A percentile compares a stretch with the other conserved stretches of the same genome.
Conservation (phyloP, 2,797 vertebrate genomes). For the Argyrosomus regius region DNA sequence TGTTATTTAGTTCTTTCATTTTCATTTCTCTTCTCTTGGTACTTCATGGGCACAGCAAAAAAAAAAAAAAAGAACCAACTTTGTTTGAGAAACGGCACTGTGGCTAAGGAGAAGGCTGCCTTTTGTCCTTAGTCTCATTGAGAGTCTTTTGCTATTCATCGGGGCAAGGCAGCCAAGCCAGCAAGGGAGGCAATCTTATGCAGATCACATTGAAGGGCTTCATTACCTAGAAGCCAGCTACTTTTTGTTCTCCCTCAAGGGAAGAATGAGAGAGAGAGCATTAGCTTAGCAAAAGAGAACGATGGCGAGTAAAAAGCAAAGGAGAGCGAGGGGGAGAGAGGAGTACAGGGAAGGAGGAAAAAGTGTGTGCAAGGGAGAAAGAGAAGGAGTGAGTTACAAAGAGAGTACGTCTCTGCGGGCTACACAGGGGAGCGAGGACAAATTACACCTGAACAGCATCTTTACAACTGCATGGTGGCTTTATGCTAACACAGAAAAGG, state of each 20-base stretch:
- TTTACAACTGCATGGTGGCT: conserved; percentile 50
- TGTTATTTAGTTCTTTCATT: conserved; percentile 61
- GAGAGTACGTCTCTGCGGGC: conserved; percentile 50
- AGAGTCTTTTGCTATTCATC: conserved; percentile 72
- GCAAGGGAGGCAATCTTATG: conserved; percentile 76
- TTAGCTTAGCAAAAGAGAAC: conserved; percentile 66
- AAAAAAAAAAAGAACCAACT: conserved; percentile 39
- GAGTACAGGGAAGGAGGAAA: conserved; percentile 31
- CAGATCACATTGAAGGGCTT: conserved; percentile 83
- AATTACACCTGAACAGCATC: conserved; percentile 71
- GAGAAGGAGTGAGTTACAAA: conserved; percentile 45
- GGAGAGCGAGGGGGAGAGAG: conserved; percentile 15
- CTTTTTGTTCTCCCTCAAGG: conserved; percentile 77
- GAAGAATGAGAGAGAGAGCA: conserved; percentile 68
- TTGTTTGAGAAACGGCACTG: conserved; percentile 67
- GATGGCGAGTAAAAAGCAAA: conserved; percentile 28
- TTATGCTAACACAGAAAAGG: conserved; percentile 46
- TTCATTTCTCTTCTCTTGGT: conserved; percentile 39
- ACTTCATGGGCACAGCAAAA: conserved; percentile 26
- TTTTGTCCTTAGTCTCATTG: conserved; percentile 77
- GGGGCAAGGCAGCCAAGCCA: conserved; percentile 63
- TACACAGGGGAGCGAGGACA: conserved; percentile 54
- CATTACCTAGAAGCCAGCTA: conserved; percentile 82
- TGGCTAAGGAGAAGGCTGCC: conserved; percentile 54
- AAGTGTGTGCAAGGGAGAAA: conserved; percentile 31